phyloP scores from a whole-genome alignment of 2,797 vertebrate genomes.

The Miichthys miiuy region DNA sequence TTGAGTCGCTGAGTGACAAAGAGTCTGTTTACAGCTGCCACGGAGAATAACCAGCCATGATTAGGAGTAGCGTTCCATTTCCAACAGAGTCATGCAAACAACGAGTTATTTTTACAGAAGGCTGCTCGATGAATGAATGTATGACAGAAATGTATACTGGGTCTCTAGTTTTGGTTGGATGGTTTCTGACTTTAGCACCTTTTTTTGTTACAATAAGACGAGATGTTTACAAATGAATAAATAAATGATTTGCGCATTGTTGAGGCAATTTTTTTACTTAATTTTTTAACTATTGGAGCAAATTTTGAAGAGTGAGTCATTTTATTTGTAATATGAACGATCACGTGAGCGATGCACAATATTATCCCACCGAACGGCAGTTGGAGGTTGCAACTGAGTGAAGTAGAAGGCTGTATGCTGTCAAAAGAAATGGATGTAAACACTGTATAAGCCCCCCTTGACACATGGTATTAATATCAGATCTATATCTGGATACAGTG shows the following conservation, averaged over 20 bases:
- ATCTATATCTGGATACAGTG: not conserved
- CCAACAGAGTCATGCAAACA: conserved; percentile 48
- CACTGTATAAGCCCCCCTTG: not conserved
- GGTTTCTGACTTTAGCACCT: not conserved
- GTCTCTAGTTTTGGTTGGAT: not conserved
- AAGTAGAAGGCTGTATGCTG: not conserved
- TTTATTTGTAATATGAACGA: conserved; percentile 1
- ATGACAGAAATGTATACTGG: not conserved
- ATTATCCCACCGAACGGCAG: not conserved
- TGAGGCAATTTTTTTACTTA: not conserved
- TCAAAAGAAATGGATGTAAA: not conserved
- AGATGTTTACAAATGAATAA: not conserved
- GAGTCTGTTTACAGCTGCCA: conserved; percentile 79
- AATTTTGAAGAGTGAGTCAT: not conserved
- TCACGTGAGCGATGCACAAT: not conserved
- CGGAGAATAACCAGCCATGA: conserved; percentile 69
- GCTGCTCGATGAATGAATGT: conserved; percentile 30
- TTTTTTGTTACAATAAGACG: not conserved
- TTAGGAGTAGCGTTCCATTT: conserved; percentile 53
- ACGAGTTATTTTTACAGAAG: conserved; percentile 42
- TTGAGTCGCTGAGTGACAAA: conserved; percentile 79
- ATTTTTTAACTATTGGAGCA: not conserved
- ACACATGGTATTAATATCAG: not conserved
- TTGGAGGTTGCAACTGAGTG: not conserved
- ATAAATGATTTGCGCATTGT: not conserved